Evolutionary conservation across 2,113 vertebrate genomes (phyloP).

Genomic region (Hippocampus zosterae): DNA sequence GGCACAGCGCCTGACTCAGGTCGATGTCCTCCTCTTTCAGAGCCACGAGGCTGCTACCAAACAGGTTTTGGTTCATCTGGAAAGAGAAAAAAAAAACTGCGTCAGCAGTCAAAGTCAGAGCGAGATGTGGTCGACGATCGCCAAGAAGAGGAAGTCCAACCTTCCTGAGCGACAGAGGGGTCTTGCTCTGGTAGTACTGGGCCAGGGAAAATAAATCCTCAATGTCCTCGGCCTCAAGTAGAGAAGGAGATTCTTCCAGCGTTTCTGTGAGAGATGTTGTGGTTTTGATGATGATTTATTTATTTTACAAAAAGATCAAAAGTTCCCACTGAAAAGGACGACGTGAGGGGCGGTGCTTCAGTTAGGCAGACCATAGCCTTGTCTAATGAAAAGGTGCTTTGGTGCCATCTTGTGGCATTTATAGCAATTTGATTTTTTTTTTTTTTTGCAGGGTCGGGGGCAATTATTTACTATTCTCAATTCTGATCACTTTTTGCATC

Average conservation of each 20-base stretch:
- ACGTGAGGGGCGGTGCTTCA: too few relatives aligned
- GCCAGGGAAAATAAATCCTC: constrained; percentile 95
- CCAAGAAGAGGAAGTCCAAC: constrained; percentile 55
- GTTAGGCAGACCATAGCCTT: too few relatives aligned
- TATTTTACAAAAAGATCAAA: background rate
- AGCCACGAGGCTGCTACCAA: constrained; percentile 91
- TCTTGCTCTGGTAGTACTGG: constrained; percentile 96
- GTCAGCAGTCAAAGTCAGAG: background rate
- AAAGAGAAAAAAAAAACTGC: background rate
- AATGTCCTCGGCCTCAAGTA: constrained; percentile 85
- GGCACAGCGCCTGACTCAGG: constrained; percentile 92
- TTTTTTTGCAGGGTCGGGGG: too few relatives aligned
- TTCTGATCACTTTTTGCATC: background rate
- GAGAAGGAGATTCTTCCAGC: constrained; percentile 84
- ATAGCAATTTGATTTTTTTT: background rate
- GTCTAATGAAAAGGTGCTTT: background rate
- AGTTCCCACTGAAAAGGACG: too few relatives aligned
- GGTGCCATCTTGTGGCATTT: background rate
- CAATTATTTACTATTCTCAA: too few relatives aligned
- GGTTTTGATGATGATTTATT: background rate
- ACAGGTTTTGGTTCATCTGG: constrained; percentile 94
- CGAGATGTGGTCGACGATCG: background rate
- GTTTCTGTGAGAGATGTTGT: constrained; percentile 70
- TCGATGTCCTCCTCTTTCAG: constrained; percentile 95
- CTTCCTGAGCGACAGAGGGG: constrained; percentile 94